These are phyloP conservation scores for Sclerurus mexicanus DNA, from an alignment of 2,113 vertebrate species.

Conservation along the genomic window DNA sequence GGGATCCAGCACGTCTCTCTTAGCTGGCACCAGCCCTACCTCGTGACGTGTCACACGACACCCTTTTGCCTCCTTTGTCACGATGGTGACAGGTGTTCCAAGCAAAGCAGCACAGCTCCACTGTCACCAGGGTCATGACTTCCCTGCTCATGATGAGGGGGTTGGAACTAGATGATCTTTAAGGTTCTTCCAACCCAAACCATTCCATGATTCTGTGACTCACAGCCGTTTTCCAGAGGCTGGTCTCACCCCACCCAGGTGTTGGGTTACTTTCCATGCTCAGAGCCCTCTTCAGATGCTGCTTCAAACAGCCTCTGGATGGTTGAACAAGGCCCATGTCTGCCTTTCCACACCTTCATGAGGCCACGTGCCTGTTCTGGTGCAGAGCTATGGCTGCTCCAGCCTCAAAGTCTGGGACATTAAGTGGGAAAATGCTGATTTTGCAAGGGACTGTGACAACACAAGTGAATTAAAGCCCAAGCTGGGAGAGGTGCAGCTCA, in stretches of 20 bases:
- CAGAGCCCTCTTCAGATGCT: background rate
- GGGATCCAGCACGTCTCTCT: background rate
- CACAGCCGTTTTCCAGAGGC: background rate
- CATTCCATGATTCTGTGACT: background rate
- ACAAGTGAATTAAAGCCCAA: background rate
- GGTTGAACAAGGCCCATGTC: background rate
- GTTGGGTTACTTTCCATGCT: background rate
- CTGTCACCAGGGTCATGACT: background rate
- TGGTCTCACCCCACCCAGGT: background rate
- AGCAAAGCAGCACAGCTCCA: background rate
- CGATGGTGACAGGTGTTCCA: background rate
- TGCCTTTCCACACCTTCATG: background rate
- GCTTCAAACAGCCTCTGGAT: background rate
- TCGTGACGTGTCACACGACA: fast-evolving
- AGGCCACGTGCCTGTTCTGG: background rate
- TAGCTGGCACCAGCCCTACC: background rate
- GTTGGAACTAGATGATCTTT: background rate
- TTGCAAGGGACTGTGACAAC: background rate
- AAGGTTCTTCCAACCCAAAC: background rate
- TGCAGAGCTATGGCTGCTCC: background rate
- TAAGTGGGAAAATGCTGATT: background rate
- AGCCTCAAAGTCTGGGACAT: background rate
- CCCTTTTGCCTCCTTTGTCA: background rate
- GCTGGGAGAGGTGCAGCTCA: background rate
- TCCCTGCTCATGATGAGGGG: background rate